A percentile compares a stretch with the other conserved stretches of the same genome.
Evolutionary conservation across 2,797 vertebrate species (phyloP).

Genomic region (Cheirogaleus major): DNA sequence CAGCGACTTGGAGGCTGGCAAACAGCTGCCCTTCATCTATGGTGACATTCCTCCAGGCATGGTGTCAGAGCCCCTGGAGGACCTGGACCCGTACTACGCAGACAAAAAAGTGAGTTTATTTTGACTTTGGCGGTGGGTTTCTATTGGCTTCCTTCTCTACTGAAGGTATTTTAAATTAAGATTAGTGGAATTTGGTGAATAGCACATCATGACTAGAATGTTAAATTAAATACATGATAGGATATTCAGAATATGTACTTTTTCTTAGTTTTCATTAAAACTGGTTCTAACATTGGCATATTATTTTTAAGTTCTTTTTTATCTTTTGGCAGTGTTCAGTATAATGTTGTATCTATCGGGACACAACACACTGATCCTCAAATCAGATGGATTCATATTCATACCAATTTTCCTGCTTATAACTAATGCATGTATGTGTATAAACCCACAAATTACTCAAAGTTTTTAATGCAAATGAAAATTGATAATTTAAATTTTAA

Average conservation of each 20-base stretch:
- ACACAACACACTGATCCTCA: background rate
- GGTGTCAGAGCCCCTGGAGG: slow-evolving; percentile 94
- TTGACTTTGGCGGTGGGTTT: background rate
- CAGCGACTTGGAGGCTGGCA: slow-evolving; percentile 94
- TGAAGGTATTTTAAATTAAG: background rate
- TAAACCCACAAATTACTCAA: background rate
- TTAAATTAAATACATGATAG: background rate
- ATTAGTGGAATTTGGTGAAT: background rate
- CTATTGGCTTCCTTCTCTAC: background rate
- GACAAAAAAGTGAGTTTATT: slow-evolving; percentile 92
- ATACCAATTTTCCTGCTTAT: background rate
- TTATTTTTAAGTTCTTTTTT: background rate
- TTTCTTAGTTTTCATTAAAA: background rate
- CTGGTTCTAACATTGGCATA: background rate
- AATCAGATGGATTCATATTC: background rate
- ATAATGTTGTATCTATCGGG: background rate
- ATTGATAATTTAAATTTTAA: background rate
- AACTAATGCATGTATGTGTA: background rate
- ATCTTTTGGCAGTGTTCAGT: background rate
- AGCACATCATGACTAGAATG: background rate
- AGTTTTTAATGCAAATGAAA: background rate
- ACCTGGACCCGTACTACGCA: slow-evolving; percentile 94
- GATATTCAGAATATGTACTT: background rate
- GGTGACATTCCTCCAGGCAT: slow-evolving; percentile 92
- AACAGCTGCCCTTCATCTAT: slow-evolving; percentile 94